These are phyloP conservation scores for Pseudorhombus dupliciocellatus DNA, from an alignment of 2,113 vertebrate genomes.

Conservation along the genomic window DNA sequence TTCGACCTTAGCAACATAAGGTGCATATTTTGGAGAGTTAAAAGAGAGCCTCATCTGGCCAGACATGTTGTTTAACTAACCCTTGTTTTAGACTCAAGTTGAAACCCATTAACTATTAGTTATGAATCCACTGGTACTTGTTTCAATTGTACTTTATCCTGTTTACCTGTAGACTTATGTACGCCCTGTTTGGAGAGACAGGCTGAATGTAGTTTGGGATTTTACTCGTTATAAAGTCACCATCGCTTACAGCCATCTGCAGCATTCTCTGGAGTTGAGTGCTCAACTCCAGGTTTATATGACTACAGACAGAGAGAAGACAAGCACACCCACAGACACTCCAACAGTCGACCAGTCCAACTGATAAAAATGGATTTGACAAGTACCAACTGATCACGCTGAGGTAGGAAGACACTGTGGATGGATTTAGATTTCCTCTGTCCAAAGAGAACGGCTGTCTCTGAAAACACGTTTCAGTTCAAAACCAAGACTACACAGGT, in stretches of 20 bases:
- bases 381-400: conserved; percentile 22
- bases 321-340: background rate
- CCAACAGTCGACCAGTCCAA: background rate
- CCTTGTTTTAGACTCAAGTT: background rate
- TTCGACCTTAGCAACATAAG: background rate
- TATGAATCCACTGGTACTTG: background rate
- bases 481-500: background rate
- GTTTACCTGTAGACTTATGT: background rate
- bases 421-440: conserved; percentile 9
- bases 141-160: background rate
- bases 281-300: background rate
- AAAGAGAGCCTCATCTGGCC: too few relatives aligned
- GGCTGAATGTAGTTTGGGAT: background rate
- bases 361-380: conserved; percentile 25
- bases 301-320: background rate
- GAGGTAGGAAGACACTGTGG: conserved; percentile 23
- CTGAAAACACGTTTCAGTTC: background rate
- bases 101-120: background rate
- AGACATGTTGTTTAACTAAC: background rate
- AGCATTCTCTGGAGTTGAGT: background rate
- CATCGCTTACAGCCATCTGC: background rate
- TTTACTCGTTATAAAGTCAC: background rate
- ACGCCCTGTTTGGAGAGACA: background rate
- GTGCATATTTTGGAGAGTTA: background rate
- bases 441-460: conserved; percentile 13